Evolutionary conservation across 2,797 vertebrate species (phyloP), one percentile per base, ranked within the genome.

Genomic region (Caiman crocodilus): DNA sequence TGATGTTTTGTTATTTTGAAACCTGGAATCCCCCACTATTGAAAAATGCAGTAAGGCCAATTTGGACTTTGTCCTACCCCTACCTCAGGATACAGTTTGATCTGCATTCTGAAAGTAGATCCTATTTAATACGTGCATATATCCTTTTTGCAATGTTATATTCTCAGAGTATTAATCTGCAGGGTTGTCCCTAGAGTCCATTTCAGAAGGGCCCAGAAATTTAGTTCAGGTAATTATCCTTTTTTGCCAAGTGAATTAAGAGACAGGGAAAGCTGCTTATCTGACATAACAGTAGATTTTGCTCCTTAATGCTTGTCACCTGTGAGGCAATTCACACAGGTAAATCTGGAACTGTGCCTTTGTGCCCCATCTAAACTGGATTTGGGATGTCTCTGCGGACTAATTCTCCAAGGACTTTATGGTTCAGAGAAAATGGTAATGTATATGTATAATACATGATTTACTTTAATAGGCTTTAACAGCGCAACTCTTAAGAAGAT

Each of bases 341-440:
- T 94, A 95, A 88, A 96, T 89, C 94, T 91, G 95, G 96, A 92
- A 94, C 91, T 79, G 92, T 69, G 94, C 95, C 88, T 91, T 58
- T 90, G 67, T 95, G 89, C 67, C 75, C 94, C 92, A 69, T 91
- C 76, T 93, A 94, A 97, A 97, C 90, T 96, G 89, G 85, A 96
- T 96, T 92, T 96, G 94, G 96, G 89, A 81, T 93, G 94, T 94
- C 95, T 96, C 94, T 55, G 81, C 1, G 79, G 92, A 93, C 89
- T 95, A 97, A 96, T 97, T 59, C 85, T 96, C 94, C 90, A 94
- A 95, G 84, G 83, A 95, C 23, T 58, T 93, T 93, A 82, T 32
- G 91, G 94, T 94, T 96, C 86, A 91, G 94, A 97, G 89, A n/a
- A 96, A 97, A 97, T 97, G 96, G 92, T 96, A 96, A 97, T 97